A percentile compares a stretch with the other conserved stretches of the same genome.
These are phyloP conservation scores for Hirundo rustica DNA, from an alignment of 2,797 vertebrate species.

Conservation along the genomic window DNA sequence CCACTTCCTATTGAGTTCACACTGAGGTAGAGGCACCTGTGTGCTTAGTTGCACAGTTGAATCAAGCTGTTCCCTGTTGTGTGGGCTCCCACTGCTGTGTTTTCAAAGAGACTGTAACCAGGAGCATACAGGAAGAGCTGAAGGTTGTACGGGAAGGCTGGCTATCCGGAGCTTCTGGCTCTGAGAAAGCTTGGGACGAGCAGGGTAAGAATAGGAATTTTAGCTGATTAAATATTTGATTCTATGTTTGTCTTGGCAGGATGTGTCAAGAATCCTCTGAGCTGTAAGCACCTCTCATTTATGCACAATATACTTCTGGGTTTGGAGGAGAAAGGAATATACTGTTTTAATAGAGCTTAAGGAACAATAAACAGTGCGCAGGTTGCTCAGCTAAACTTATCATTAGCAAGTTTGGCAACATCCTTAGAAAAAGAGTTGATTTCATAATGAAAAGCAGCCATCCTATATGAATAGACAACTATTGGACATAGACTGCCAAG, in stretches of 20 bases:
- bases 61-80: background rate
- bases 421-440: slow-evolving; percentile 1
- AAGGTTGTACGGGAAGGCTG: background rate
- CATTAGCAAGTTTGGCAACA: background rate
- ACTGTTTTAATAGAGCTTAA: background rate
- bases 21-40: background rate
- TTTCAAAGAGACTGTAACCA: background rate
- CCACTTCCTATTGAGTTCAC: background rate
- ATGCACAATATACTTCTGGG: background rate
- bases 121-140: background rate
- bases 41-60: background rate
- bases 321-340: background rate
- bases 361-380: background rate
- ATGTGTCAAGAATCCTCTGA: background rate
- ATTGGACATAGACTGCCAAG: background rate
- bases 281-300: background rate
- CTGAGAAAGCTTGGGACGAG: background rate
- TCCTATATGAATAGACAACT: background rate
- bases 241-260: background rate
- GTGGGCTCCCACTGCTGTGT: background rate
- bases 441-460: background rate
- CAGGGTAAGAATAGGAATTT: background rate
- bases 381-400: background rate
- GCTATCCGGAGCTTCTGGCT: background rate
- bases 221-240: background rate